Evolutionary conservation across 1,140 invertebrate genomes (phyloP), one percentile per base, ranked within the genome.

Genomic region (Drosophila murphyi): DNA sequence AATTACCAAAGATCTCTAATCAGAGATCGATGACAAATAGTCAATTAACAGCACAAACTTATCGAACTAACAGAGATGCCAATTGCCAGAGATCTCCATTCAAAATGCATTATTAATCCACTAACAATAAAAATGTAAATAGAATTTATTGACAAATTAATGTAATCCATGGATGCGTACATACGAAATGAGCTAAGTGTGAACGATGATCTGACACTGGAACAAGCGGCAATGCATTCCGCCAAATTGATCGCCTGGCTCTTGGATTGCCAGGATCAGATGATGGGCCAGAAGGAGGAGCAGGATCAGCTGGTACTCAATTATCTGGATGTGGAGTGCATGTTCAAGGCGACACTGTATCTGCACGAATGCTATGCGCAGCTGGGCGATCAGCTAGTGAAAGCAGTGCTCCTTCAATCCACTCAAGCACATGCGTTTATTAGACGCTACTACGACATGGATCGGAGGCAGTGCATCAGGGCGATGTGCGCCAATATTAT

Each of bases 301-400:
- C 52, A 31, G 32, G 8, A 55, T 0, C 52, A 72, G 52, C 52
- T 90, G 7, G 37, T 64, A 7, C 47, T 81, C 5, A 73, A 28
- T 5, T 63, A 78, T 31, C 55, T 41, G 20, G 55, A 81, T 4
- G 54, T 89, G 4, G 85, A 89, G 52, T 73, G 74, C 28, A 54
- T 85, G 60, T 62, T 81, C 1, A 89, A 89, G 50, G 85, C 78
- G 7, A 61, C 48, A 5, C n/a, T 89, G n/a, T 89, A 89, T 12
- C 48, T 89, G 10, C 52, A 57, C 20, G 85, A 89, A 39, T 90
- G 86, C 4, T 45, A 81, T 41, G 51, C 57, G 1, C 74, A 68
- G 4, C 39, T 75, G 8, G 86, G 86, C 0, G 75, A 67, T 6
- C 20, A 63, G 1, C 71, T 88, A 2, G 68, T 64, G 5, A 86